A percentile compares a stretch with the other conserved stretches of the same genome.
phyloP scores from a whole-genome alignment of 1,140 invertebrate species.

The Latrodectus geometricus region DNA sequence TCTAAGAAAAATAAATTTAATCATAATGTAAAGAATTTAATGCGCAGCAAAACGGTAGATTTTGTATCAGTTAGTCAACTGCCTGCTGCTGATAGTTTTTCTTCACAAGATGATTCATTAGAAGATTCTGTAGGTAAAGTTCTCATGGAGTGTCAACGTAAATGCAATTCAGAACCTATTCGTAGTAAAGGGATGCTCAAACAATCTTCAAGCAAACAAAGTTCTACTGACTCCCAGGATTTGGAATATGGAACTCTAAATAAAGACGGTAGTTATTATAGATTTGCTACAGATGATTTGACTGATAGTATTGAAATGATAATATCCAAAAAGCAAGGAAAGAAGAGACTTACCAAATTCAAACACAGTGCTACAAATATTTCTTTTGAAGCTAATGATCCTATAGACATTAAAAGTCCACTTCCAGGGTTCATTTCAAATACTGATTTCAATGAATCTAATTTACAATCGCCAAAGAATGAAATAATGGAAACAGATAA shows the following conservation, averaged over 20 bases:
- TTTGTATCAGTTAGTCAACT: constrained; percentile 69
- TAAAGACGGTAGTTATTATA: constrained; percentile 57
- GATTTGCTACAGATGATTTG: constrained; percentile 57
- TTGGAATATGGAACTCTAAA: constrained; percentile 54
- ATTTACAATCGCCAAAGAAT: background rate
- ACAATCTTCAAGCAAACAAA: constrained; percentile 28
- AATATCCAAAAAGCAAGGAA: constrained; percentile 59
- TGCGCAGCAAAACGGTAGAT: constrained; percentile 66
- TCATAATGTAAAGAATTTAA: constrained; percentile 50
- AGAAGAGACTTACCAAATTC: constrained; percentile 36
- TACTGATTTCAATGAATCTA: background rate
- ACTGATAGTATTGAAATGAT: constrained; percentile 61
- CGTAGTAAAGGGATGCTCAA: constrained; percentile 29
- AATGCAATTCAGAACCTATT: constrained; percentile 34
- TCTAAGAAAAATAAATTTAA: constrained; percentile 62
- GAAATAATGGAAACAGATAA: background rate
- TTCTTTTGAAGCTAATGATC: constrained; percentile 44
- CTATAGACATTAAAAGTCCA: constrained; percentile 24
- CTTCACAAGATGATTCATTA: constrained; percentile 71
- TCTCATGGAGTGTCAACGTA: constrained; percentile 64
- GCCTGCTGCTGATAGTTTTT: constrained; percentile 70
- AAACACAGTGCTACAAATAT: constrained; percentile 50
- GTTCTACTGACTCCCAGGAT: constrained; percentile 53
- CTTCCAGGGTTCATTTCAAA: background rate
- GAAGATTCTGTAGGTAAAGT: constrained; percentile 67